Conservation (phyloP, 2,797 vertebrate species). For the Coendou prehensilis region DNA sequence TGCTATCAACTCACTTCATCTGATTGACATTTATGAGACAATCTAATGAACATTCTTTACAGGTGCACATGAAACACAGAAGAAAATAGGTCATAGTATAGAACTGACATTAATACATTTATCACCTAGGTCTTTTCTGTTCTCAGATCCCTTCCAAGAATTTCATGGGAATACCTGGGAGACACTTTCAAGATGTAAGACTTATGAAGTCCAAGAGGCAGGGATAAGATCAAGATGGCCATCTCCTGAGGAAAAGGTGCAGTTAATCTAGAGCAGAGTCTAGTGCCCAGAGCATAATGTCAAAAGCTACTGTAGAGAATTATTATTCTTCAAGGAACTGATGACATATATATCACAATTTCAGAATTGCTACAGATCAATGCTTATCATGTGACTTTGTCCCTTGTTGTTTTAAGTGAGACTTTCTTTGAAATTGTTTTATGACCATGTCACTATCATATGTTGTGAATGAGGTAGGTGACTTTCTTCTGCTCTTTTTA, state of each 20-base stretch:
- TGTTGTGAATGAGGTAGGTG: neutral
- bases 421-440: neutral
- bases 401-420: neutral
- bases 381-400: too few relatives aligned
- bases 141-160: neutral
- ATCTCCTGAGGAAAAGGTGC: neutral
- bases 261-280: neutral
- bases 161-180: neutral
- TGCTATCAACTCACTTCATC: neutral
- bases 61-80: neutral
- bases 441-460: neutral
- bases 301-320: neutral
- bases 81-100: neutral
- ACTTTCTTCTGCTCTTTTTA: neutral
- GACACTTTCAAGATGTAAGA: neutral
- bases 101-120: neutral
- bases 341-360: neutral
- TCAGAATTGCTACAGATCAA: neutral
- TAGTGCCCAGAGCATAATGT: neutral
- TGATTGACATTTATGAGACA: neutral
- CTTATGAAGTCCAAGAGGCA: neutral
- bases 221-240: neutral
- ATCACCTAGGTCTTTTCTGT: neutral
- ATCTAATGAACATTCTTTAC: neutral
- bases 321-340: neutral